These are phyloP conservation scores for Tetragonula clypearis DNA, from an alignment of 1,140 invertebrate species.

Conservation along the genomic window DNA sequence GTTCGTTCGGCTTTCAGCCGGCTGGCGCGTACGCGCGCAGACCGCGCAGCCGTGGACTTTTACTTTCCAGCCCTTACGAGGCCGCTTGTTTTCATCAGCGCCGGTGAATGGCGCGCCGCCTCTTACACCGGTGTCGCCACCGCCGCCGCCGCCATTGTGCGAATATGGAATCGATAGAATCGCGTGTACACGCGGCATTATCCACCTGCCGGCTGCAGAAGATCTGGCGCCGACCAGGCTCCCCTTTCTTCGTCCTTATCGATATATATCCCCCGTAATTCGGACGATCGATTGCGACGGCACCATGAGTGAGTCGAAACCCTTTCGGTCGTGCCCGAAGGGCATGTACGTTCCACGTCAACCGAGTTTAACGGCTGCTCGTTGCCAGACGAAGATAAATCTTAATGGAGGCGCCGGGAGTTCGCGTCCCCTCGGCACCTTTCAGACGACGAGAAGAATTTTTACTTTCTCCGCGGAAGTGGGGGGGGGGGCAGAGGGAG, in stretches of 20 bases:
- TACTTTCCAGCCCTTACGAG: conserved; percentile 64
- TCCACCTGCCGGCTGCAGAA: conserved; percentile 75
- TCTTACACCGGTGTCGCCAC: conserved; percentile 52
- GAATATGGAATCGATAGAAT: conserved; percentile 74
- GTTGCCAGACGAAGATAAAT: background rate
- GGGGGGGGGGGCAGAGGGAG: no score
- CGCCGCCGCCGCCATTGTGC: conserved; percentile 66
- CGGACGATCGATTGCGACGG: conserved; percentile 51
- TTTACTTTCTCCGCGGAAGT: background rate
- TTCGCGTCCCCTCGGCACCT: background rate
- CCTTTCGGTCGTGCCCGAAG: background rate
- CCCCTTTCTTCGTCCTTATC: conserved; percentile 38
- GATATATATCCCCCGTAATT: conserved; percentile 57
- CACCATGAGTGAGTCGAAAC: background rate
- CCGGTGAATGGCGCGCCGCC: conserved; percentile 69
- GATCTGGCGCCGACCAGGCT: conserved; percentile 69
- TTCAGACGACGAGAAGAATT: background rate
- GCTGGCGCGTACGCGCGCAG: background rate
- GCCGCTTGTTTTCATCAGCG: conserved; percentile 64
- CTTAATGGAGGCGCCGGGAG: background rate
- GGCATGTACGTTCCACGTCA: background rate
- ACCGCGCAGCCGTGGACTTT: conserved; percentile 60
- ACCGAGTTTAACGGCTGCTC: background rate
- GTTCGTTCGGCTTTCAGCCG: conserved; percentile 20
- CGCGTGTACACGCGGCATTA: conserved; percentile 75